These are phyloP conservation scores for Callocephalon fimbriatum DNA, from an alignment of 2,113 vertebrate species.

Conservation along the genomic window DNA sequence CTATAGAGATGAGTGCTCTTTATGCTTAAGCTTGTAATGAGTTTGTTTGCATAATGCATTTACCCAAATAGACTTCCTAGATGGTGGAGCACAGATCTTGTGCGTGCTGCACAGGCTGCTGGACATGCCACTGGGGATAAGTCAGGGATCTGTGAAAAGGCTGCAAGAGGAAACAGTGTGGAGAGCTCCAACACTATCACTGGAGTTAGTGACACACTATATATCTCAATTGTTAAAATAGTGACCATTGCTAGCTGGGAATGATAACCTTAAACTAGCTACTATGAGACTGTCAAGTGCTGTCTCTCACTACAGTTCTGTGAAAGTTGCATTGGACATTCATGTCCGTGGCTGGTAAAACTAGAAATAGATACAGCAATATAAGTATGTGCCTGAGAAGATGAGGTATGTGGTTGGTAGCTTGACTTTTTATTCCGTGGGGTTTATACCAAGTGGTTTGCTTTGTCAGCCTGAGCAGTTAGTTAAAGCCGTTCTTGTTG, in stretches of 20 bases:
- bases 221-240: background rate
- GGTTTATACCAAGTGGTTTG: background rate
- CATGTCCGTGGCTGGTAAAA: background rate
- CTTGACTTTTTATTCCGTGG: background rate
- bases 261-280: background rate
- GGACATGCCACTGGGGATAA: background rate
- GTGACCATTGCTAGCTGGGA: background rate
- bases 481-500: background rate
- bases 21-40: background rate
- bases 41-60: constrained; percentile 4
- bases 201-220: background rate
- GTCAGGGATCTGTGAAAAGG: background rate
- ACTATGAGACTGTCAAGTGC: background rate
- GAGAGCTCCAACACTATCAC: background rate
- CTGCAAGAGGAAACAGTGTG: background rate
- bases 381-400: background rate
- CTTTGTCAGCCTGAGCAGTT: background rate
- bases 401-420: background rate
- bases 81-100: background rate
- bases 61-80: background rate
- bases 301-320: background rate
- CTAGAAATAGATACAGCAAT: background rate
- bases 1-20: background rate
- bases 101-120: background rate
- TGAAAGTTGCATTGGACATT: background rate